These are phyloP conservation scores for Trematomus bernacchii DNA, from an alignment of 2,797 vertebrate species.

Conservation along the genomic window DNA sequence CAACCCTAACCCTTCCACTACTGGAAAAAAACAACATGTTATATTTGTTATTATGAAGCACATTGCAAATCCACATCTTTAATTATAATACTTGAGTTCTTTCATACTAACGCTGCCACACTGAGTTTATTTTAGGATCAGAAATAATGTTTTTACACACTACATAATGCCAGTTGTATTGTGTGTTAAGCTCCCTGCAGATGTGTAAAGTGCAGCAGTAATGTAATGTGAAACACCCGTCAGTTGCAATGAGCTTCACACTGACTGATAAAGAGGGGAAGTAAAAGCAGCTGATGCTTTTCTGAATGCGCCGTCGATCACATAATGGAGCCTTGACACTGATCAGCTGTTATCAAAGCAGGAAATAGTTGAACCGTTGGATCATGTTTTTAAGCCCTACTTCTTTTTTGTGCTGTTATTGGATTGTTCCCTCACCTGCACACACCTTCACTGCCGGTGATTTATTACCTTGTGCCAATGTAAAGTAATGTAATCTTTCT, in stretches of 20 bases:
- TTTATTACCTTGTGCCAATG: slow-evolving; percentile 15
- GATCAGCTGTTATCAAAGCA: neutral
- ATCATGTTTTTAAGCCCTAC: neutral
- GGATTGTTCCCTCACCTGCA: slow-evolving; percentile 23
- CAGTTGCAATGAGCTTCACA: neutral
- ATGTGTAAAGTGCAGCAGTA: neutral
- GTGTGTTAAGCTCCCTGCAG: neutral
- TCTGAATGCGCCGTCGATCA: too few species aligned
- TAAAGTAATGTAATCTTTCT: slow-evolving; percentile 37
- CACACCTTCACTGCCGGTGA: slow-evolving; percentile 19
- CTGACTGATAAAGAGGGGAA: too few species aligned
- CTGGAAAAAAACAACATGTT: too few species aligned
- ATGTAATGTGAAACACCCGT: neutral
- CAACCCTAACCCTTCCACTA: too few species aligned
- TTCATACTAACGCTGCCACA: neutral
- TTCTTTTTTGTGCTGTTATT: slow-evolving; percentile 21
- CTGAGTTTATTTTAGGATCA: neutral
- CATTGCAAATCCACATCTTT: neutral
- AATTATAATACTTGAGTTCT: too few species aligned
- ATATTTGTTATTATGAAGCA: too few species aligned
- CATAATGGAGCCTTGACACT: too few species aligned
- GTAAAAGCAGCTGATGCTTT: too few species aligned
- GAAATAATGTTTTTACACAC: neutral
- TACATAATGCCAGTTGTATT: neutral
- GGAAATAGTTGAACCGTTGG: neutral